These are phyloP conservation scores for Microcaecilia unicolor DNA, from an alignment of 2,797 vertebrate species.

Conservation along the genomic window DNA sequence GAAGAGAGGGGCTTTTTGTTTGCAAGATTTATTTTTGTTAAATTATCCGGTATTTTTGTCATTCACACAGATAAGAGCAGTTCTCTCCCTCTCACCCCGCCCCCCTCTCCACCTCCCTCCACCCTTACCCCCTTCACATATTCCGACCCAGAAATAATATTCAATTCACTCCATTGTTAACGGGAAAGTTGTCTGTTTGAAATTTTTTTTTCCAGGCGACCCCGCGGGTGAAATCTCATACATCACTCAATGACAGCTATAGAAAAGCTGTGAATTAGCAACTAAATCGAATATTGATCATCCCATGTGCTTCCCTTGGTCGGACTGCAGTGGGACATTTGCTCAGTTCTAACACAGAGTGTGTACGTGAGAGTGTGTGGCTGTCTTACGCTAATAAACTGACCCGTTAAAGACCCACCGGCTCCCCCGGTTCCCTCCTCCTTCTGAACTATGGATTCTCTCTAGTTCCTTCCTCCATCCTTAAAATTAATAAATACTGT, in stretches of 20 bases:
- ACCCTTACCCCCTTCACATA: conserved; percentile 59
- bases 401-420: too few relatives aligned
- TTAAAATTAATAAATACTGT: too few relatives aligned
- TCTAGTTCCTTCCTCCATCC: too few relatives aligned
- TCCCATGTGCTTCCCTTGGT: conserved; percentile 76
- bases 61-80: conserved; percentile 58
- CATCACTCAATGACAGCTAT: conserved; percentile 96
- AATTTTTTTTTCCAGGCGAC: conserved; percentile 86
- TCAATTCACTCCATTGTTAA: conserved; percentile 81
- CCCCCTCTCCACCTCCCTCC: background rate
- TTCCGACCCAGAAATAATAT: conserved; percentile 81
- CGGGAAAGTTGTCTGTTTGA: conserved; percentile 82
- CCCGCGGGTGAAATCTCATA: conserved; percentile 89
- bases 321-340: conserved; percentile 30
- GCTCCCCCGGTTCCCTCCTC: too few relatives aligned
- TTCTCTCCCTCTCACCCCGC: too few relatives aligned
- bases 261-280: conserved; percentile 98
- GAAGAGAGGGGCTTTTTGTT: too few relatives aligned
- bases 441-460: too few relatives aligned
- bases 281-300: conserved; percentile 99
- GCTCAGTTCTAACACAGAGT: conserved; percentile 7
- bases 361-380: background rate
- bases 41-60: conserved; percentile 50
- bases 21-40: background rate
- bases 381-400: too few relatives aligned